These are phyloP conservation scores for Aleiodes sp. DNA, from an alignment of 1,140 invertebrate species.

Conservation along the genomic window DNA sequence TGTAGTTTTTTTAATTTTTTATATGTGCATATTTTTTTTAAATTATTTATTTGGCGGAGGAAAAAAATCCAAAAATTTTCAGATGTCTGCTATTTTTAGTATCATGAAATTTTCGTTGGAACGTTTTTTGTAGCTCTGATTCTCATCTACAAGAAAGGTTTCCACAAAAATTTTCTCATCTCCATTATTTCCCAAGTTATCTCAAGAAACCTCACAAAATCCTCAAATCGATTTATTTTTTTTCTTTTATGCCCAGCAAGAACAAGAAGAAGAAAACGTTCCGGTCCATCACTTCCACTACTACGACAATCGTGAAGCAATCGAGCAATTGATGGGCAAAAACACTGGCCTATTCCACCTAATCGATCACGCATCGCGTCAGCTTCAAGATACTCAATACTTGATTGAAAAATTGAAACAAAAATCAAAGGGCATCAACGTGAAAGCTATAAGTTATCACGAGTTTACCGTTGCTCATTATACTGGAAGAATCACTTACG, in stretches of 20 bases:
- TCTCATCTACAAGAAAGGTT: too few species aligned
- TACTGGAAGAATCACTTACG: conserved; percentile 84
- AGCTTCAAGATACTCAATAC: conserved; percentile 69
- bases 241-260: conserved; percentile 69
- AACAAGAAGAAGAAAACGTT: conserved; percentile 83
- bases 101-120: too few species aligned
- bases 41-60: too few species aligned
- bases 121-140: too few species aligned
- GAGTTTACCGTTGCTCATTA: conserved; percentile 86
- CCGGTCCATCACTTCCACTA: conserved; percentile 76
- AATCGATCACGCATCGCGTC: conserved; percentile 88
- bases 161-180: too few species aligned
- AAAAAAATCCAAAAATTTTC: too few species aligned
- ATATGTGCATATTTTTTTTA: too few species aligned
- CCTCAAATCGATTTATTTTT: conserved; percentile 1
- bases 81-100: too few species aligned
- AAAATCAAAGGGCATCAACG: conserved; percentile 54
- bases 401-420: conserved; percentile 67
- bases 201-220: neutral
- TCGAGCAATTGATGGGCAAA: conserved; percentile 86
- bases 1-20: too few species aligned
- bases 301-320: conserved; percentile 87
- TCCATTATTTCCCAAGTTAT: too few species aligned
- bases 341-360: conserved; percentile 85
- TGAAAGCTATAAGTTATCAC: conserved; percentile 72